A percentile compares a stretch with the other conserved stretches of the same genome.
Conservation (phyloP, 2,888 invertebrate genomes). For the Drosophila tripunctata region DNA sequence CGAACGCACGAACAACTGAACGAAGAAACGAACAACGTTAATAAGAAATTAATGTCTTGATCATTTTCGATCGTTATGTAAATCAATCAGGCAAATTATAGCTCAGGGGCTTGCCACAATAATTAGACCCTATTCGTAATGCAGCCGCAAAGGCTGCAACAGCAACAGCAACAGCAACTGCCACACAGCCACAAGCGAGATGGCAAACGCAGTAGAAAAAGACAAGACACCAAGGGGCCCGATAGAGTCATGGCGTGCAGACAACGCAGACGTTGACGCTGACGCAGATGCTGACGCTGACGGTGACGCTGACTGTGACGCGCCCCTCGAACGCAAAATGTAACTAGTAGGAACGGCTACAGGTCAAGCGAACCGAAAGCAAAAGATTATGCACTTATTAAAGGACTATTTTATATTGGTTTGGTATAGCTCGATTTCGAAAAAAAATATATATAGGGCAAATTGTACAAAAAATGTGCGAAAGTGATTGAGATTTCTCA, state of each 20-base stretch:
- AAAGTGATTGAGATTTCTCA: no score
- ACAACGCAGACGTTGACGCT: slow-evolving; percentile 61
- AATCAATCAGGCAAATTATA: slow-evolving; percentile 85
- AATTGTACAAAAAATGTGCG: no score
- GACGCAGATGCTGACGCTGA: no score
- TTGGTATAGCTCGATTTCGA: no score
- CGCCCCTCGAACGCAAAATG: slow-evolving; percentile 71
- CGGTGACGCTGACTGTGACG: slow-evolving; percentile 66
- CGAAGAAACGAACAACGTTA: slow-evolving; percentile 73
- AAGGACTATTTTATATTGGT: no score
- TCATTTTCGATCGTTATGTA: slow-evolving; percentile 85
- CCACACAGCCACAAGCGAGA: slow-evolving; percentile 12
- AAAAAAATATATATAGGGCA: no score
- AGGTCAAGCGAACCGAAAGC: no score
- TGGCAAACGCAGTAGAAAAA: slow-evolving; percentile 1
- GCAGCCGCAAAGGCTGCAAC: slow-evolving; percentile 70
- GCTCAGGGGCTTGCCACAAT: slow-evolving; percentile 84
- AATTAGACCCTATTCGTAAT: slow-evolving; percentile 83
- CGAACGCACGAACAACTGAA: slow-evolving; percentile 13
- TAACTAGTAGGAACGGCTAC: no score
- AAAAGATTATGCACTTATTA: no score
- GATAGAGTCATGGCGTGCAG: slow-evolving; percentile 72
- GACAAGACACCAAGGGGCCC: slow-evolving; percentile 27
- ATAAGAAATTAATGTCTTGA: slow-evolving; percentile 85
- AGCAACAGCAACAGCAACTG: slow-evolving; percentile 16